Evolutionary conservation across 2,888 invertebrate genomes (phyloP), one percentile per base, ranked within the genome.

Genomic region (Andrena bicolor): DNA sequence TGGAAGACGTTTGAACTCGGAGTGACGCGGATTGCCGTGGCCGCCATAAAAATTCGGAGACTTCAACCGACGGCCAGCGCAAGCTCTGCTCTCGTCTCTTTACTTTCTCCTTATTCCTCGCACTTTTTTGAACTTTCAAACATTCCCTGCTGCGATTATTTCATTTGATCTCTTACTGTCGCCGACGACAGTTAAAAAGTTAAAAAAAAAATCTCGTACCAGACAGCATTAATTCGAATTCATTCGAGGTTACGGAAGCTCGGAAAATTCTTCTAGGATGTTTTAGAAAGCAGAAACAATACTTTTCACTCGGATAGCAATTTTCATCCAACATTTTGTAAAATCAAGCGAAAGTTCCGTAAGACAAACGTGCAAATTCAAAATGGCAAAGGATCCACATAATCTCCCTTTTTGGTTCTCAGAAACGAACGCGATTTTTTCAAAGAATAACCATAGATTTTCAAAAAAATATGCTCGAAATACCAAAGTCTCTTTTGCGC

Each of bases 11-110:
- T 60, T 6, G 10, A 66, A 48, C 1, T 26, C 23, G 60, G 26
- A 10, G 48, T n/a, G 56, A 53, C 28, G 30, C 26, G 20, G 26
- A 3, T 6, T 49, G 20, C 7, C 16, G 72, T 53, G 76, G 75
- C 74, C 72, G 83, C 78, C 83, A 81, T 82, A 90, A 91, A 92
- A 91, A 90, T 90, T 89, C 86, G 90, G 90, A 80, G 92, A 92
- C 80, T 92, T 92, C 91, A 92, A 92, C 91, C 92, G 90, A 85
- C 91, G 90, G 87, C 74, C 68, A 80, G 84, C 86, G 86, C 77
- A 86, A 82, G 84, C 71, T 70, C 76, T 75, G 66, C 75, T 13
- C 7, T 28, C 41, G 77, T 68, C 58, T 56, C 64, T 56, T 56
- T 66, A 30, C 76, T 65, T 61, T 48, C 32, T 69, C 75, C 28